phyloP scores from a whole-genome alignment of 2,888 invertebrate genomes.

The Pristionchus arcanus region DNA sequence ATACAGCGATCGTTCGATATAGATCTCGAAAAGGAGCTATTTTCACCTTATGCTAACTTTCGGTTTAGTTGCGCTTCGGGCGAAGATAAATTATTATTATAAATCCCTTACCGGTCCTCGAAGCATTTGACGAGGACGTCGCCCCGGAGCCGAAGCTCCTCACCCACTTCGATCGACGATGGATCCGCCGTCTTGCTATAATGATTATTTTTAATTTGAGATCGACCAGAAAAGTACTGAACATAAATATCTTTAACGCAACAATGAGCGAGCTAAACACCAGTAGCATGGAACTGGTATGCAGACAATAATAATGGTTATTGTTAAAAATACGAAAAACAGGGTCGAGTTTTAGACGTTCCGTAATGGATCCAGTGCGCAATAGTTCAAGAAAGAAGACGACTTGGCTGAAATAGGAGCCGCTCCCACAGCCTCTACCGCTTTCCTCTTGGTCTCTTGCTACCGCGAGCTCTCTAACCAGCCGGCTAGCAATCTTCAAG shows the following conservation, averaged over 20 bases:
- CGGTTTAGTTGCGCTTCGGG: no score
- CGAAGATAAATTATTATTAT: no score
- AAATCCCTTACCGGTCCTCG: slow-evolving; percentile 54
- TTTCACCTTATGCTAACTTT: no score
- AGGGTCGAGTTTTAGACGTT: background rate
- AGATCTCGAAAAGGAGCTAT: no score
- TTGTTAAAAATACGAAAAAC: background rate
- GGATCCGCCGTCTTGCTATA: slow-evolving; percentile 48
- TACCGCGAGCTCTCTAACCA: background rate
- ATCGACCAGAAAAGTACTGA: no score
- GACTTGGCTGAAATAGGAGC: background rate
- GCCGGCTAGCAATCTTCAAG: background rate
- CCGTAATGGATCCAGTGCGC: background rate
- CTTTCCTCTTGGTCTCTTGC: background rate
- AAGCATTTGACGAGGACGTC: slow-evolving; percentile 57
- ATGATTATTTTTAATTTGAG: background rate
- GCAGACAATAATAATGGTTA: no score
- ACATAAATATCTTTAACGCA: no score
- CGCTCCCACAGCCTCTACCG: background rate
- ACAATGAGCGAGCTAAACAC: background rate
- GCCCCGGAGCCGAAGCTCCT: slow-evolving; percentile 82
- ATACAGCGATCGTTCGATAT: no score
- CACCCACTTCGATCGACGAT: slow-evolving; percentile 64
- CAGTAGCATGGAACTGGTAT: no score
- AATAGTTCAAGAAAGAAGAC: slow-evolving; percentile 10